These are phyloP conservation scores for Podarcis lilfordi DNA, from an alignment of 2,797 vertebrate genomes.

Conservation along the genomic window DNA sequence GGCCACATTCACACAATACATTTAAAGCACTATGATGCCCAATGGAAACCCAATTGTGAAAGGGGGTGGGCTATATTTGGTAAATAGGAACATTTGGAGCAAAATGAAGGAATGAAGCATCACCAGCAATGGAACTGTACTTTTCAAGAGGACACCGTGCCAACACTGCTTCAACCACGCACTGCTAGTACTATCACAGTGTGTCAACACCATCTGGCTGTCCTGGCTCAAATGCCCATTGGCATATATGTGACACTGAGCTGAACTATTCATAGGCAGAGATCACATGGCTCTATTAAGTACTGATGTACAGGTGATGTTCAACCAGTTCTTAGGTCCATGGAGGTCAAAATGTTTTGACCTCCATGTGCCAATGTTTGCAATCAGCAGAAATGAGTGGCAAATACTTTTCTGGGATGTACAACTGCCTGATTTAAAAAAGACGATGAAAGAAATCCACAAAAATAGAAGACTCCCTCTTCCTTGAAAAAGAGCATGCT, in stretches of 20 bases:
- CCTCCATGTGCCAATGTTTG: background rate
- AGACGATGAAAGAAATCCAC: too few relatives aligned
- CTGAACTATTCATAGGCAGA: background rate
- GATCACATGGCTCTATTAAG: background rate
- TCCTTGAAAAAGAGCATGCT: background rate
- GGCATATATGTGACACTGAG: background rate
- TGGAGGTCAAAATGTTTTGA: background rate
- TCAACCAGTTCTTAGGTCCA: background rate
- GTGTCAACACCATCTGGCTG: conserved; percentile 15
- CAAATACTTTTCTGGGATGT: background rate
- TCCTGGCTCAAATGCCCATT: conserved; percentile 13
- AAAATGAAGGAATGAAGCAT: background rate
- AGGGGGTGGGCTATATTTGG: background rate
- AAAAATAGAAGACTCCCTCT: background rate
- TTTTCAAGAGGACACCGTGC: background rate
- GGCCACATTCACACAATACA: too few relatives aligned
- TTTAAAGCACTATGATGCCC: background rate
- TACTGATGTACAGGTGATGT: background rate
- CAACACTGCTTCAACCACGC: background rate
- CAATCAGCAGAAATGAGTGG: background rate
- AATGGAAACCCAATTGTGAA: background rate
- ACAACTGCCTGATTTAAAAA: background rate
- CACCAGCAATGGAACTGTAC: background rate
- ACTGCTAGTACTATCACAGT: background rate
- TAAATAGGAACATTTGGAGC: background rate